Conservation (phyloP, 2,113 vertebrate genomes). For the Scortum barcoo region DNA sequence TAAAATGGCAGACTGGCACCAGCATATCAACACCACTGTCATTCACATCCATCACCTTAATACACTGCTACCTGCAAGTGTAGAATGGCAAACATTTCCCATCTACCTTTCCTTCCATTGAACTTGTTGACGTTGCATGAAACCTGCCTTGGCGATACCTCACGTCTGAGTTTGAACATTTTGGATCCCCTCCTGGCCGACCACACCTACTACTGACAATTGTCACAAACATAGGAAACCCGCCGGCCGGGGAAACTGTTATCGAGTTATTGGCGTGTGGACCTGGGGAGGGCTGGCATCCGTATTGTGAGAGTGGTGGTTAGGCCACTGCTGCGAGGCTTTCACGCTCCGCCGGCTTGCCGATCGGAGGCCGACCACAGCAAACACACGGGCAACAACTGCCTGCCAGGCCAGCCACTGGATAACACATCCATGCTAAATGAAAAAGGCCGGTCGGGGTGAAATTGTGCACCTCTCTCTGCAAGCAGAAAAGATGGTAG, state of each 20-base stretch:
- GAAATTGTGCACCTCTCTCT: conserved; percentile 60
- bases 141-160: not conserved
- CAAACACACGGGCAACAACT: conserved; percentile 46
- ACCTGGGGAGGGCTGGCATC: conserved; percentile 48
- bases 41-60: not conserved
- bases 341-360: conserved; percentile 46
- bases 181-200: not conserved
- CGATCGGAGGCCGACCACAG: conserved; percentile 37
- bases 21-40: too few species aligned
- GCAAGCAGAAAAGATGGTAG: conserved; percentile 61
- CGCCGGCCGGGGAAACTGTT: conserved; percentile 56
- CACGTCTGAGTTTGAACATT: conserved; percentile 21
- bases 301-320: conserved; percentile 58
- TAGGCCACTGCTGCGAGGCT: conserved; percentile 69
- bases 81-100: not conserved
- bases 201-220: conserved; percentile 63
- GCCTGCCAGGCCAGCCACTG: conserved; percentile 29
- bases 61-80: too few species aligned
- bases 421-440: conserved; percentile 61
- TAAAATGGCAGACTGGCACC: not conserved
- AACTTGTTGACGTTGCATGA: conserved; percentile 31
- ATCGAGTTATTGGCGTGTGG: conserved; percentile 63
- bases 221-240: conserved; percentile 73
- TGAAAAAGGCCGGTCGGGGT: conserved; percentile 51
- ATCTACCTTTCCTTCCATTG: not conserved